A percentile compares a stretch with the other conserved stretches of the same genome.
Conservation (phyloP, 1,140 invertebrate genomes). For the Zaprionus africanus region DNA sequence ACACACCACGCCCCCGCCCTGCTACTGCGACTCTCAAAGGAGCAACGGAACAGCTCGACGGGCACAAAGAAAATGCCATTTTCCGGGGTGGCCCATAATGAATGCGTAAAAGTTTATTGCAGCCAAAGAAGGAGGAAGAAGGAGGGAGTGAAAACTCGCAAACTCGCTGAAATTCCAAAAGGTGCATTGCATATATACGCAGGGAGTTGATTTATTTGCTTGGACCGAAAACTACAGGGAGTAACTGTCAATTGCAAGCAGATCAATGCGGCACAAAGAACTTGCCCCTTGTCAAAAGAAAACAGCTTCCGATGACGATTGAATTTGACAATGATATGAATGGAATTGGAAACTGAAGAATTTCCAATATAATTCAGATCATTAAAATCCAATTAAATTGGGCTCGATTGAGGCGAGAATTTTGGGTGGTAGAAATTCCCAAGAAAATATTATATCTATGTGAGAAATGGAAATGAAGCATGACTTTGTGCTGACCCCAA, state of each 20-base stretch:
- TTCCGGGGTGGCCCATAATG: slow-evolving; percentile 52
- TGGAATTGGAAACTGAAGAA: slow-evolving; percentile 21
- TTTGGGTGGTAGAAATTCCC: background rate
- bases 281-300: slow-evolving; percentile 19
- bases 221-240: slow-evolving; percentile 33
- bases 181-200: slow-evolving; percentile 6
- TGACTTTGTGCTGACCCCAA: background rate
- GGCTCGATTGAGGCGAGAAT: background rate
- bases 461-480: background rate
- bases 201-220: slow-evolving; percentile 34
- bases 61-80: slow-evolving; percentile 55
- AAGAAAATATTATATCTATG: background rate
- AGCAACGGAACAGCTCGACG: slow-evolving; percentile 43
- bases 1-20: background rate
- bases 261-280: slow-evolving; percentile 28
- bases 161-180: slow-evolving; percentile 19
- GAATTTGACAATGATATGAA: slow-evolving; percentile 38
- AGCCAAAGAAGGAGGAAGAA: slow-evolving; percentile 10
- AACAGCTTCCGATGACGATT: slow-evolving; percentile 26
- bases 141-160: slow-evolving; percentile 23
- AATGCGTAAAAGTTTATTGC: slow-evolving; percentile 56
- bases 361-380: slow-evolving; percentile 40
- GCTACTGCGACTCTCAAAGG: background rate
- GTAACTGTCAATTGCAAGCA: slow-evolving; percentile 47
- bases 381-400: slow-evolving; percentile 50